These are phyloP conservation scores for Triops cancriformis DNA, from an alignment of 1,140 invertebrate species.

Conservation along the genomic window DNA sequence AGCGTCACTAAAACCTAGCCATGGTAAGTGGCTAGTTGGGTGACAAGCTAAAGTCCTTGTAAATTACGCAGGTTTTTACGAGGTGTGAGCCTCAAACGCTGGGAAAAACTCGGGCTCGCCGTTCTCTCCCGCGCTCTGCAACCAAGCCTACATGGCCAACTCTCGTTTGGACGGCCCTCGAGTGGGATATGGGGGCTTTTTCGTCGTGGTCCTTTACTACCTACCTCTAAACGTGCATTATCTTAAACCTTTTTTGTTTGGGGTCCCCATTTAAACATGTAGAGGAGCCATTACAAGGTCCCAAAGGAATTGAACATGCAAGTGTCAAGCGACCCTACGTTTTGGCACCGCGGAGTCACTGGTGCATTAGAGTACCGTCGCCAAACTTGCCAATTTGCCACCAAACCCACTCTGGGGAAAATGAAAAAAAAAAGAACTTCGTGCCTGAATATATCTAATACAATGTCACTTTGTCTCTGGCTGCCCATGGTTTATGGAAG, in stretches of 20 bases:
- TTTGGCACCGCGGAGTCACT: background rate
- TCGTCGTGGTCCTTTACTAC: background rate
- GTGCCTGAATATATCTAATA: background rate
- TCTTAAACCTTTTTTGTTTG: background rate
- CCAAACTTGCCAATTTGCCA: constrained; percentile 11
- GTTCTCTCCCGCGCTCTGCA: background rate
- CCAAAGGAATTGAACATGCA: constrained; percentile 6
- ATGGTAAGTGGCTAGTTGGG: constrained; percentile 5
- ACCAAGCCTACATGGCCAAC: background rate
- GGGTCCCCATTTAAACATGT: background rate
- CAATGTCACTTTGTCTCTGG: background rate
- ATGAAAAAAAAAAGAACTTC: background rate
- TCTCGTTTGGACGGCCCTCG: no score
- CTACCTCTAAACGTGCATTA: background rate
- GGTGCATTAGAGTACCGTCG: background rate
- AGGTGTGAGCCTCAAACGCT: constrained; percentile 4
- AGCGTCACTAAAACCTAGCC: background rate
- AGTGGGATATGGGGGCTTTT: no score
- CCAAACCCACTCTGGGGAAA: background rate
- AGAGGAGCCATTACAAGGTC: constrained; percentile 4
- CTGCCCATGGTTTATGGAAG: background rate
- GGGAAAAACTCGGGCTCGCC: background rate
- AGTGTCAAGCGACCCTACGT: background rate
- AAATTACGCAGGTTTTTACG: constrained; percentile 14
- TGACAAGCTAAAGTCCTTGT: constrained; percentile 6